phyloP scores from a whole-genome alignment of 92 coral and sea anemone genomes.

The Pocillopora meandrina region DNA sequence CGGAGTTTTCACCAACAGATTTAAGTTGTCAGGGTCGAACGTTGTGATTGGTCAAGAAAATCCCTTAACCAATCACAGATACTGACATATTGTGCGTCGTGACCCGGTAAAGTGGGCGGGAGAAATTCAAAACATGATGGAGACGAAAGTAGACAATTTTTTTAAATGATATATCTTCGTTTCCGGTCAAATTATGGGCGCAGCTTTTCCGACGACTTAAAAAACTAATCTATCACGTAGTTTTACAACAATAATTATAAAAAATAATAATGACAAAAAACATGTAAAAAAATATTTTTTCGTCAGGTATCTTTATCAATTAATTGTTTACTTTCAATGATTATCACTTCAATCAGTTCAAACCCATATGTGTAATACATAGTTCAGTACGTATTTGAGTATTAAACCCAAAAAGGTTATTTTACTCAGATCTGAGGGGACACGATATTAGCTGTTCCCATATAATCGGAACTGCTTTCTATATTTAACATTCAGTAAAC shows the following conservation, averaged over 20 bases:
- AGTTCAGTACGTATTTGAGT: background rate
- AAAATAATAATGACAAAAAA: too few relatives aligned
- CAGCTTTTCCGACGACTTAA: slow-evolving; percentile 31
- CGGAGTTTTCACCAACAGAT: background rate
- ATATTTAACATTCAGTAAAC: background rate
- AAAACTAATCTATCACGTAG: background rate
- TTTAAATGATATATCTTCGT: background rate
- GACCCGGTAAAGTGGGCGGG: slow-evolving; percentile 44
- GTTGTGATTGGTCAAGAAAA: slow-evolving; percentile 16
- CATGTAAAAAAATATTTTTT: background rate
- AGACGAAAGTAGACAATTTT: background rate
- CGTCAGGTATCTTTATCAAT: background rate
- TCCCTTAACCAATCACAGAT: slow-evolving; percentile 21
- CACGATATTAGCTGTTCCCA: too few relatives aligned
- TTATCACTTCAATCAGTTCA: background rate
- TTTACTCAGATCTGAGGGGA: background rate
- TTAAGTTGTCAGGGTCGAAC: slow-evolving; percentile 4
- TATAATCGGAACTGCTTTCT: background rate
- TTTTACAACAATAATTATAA: background rate
- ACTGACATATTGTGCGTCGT: background rate
- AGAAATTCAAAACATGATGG: slow-evolving; percentile 21
- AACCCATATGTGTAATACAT: background rate
- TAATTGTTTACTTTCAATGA: background rate
- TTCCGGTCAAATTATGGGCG: slow-evolving; percentile 19
- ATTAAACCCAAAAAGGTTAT: background rate